Evolutionary conservation across 2,113 vertebrate species (phyloP), one percentile per base, ranked within the genome.

Genomic region (Tenebrosternarchus preto): DNA sequence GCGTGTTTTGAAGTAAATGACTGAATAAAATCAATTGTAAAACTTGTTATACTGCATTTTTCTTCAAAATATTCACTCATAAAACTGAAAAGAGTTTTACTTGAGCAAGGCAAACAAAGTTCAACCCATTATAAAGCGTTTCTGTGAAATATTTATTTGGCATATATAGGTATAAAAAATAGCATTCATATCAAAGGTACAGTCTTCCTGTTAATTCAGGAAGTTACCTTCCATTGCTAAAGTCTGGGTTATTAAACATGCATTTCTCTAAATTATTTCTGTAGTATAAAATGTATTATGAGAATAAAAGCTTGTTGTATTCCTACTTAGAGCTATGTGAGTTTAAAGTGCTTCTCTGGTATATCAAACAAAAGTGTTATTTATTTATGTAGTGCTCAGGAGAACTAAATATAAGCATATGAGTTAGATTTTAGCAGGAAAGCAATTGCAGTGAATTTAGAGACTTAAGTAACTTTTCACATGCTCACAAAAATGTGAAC

Each of bases 1-100:
- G 91, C 91, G 93, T 93, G 93, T 93, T 93, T 93, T 93, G 91
- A 93, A 92, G 92, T 92, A 93, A 93, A 92, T 92, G 89, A 91
- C 91, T 88, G 90, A 92, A 92, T 91, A 91, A 92, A 87, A 93
- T 90, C 88, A 88, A 91, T 88, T 90, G 90, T 91, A 91, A 92
- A 92, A 87, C 85, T 90, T 1, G 66, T 4, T 81, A 25, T 69
- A 71, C 80, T 61, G 53, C n/a, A 46, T 80, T 25, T 74, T 57
- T 68, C 20, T 46, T 73, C 53, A 25, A 56, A 43, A 56, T 73
- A 56, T n/a, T 73, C 53, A 73, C 17, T 56, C n/a, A 31, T 19
- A 19, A 56, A 5, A 56, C 55, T 56, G 55, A 56, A 2, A 56
- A 56, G 16, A 56, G 20, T n/a, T n/a, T 59, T 59, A 59, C 55